Percentiles rank a stretch among this genome's conserved stretches.
phyloP scores from a whole-genome alignment of 1,140 invertebrate genomes.

The Megalonaias nervosa region DNA sequence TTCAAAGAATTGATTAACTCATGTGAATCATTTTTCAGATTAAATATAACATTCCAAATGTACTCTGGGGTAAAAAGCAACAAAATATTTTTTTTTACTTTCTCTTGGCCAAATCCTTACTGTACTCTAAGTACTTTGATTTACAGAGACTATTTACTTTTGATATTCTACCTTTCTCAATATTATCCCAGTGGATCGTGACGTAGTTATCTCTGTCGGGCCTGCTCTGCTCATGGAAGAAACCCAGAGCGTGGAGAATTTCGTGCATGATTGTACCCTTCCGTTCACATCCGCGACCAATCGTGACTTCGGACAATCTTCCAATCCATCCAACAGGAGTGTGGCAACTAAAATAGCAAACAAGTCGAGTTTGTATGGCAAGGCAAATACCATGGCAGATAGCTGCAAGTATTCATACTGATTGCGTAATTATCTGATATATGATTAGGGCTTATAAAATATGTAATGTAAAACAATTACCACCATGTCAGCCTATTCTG shows the following conservation, averaged over 20 bases:
- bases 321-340: constrained; percentile 48
- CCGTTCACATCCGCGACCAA: constrained; percentile 52
- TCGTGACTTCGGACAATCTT: constrained; percentile 38
- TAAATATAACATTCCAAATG: too few relatives aligned
- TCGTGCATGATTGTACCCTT: constrained; percentile 65
- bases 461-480: background rate
- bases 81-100: too few relatives aligned
- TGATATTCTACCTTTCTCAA: constrained; percentile 47
- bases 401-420: background rate
- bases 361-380: background rate
- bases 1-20: too few relatives aligned
- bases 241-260: constrained; percentile 63
- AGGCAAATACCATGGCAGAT: background rate
- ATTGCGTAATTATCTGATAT: background rate
- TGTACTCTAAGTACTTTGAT: too few relatives aligned
- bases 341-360: constrained; percentile 40
- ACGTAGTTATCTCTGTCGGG: constrained; percentile 68
- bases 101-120: too few relatives aligned
- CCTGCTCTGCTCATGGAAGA: constrained; percentile 70
- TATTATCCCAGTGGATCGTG: constrained; percentile 65
- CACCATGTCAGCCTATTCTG: too few relatives aligned
- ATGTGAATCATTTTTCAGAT: too few relatives aligned
- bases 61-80: too few relatives aligned
- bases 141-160: too few relatives aligned
- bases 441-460: background rate